phyloP scores from a whole-genome alignment of 35 echinoderm and acorn worm genomes.

The Lytechinus variegatus region DNA sequence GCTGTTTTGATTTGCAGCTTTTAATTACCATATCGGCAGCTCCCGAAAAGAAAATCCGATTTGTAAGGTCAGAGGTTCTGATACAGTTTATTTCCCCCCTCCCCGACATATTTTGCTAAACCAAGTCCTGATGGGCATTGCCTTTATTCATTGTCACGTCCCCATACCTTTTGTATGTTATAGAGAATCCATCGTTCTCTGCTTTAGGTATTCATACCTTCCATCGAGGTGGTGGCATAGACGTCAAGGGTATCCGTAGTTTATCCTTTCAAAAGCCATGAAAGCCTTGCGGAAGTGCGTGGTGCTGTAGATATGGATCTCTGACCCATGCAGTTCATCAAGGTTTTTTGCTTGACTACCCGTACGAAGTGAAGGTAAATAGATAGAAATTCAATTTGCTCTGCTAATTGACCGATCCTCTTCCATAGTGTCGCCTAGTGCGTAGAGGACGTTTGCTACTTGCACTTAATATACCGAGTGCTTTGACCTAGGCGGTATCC shows the following conservation, averaged over 20 bases:
- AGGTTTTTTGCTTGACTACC: not conserved
- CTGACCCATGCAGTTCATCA: not conserved
- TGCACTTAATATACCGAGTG: not conserved
- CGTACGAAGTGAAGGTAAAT: constrained; percentile 29
- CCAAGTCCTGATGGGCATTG: not conserved
- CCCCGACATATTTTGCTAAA: not conserved
- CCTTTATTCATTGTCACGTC: not conserved
- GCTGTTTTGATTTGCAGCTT: not conserved
- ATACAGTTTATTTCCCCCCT: not conserved
- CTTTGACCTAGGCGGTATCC: too few relatives aligned
- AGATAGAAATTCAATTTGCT: constrained; percentile 22
- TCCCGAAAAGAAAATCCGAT: not conserved
- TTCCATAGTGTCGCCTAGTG: not conserved
- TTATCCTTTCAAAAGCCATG: not conserved
- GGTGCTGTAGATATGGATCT: not conserved
- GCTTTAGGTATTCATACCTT: not conserved
- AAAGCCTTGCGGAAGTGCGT: not conserved
- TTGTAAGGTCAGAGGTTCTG: not conserved
- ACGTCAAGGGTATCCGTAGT: not conserved
- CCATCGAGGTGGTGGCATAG: not conserved
- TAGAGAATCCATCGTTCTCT: not conserved
- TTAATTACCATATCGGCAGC: not conserved
- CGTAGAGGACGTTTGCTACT: not conserved
- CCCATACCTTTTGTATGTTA: not conserved
- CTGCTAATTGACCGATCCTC: not conserved